Evolutionary conservation across 2,113 vertebrate species (phyloP), one percentile per base, ranked within the genome.

Genomic region (Callospermophilus lateralis): DNA sequence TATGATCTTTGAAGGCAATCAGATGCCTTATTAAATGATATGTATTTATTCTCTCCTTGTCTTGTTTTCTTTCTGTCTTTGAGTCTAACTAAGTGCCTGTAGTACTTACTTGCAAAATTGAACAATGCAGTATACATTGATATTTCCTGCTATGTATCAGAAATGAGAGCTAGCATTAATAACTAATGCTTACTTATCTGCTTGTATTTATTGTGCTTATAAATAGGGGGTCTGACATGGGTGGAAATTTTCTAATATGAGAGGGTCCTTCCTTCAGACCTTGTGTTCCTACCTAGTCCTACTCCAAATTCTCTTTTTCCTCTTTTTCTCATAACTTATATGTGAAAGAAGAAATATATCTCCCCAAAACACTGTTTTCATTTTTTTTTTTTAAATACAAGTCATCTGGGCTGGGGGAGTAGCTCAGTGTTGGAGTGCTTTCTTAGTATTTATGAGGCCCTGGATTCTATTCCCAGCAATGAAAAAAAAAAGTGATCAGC

Each of bases 301-400:
- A 53, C 12, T 90, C 39, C 37, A 80, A 32, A 70, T 51, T 85
- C 17, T 76, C 28, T 9, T 72, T 94, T 90, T 42, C 8, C 34
- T 84, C 48, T 73, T 17, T 45, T 37, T 93, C 8, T 53, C 24
- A 30, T 42, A 17, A 76, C n/a, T 63, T 90, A 53, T 20, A 48
- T n/a, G 51, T 30, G 22, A 24, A 83, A n/a, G 30, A 85, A 92
- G 48, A 92, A 94, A 78, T 53, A 37, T 34, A 17, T 74, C 37
- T 63, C 32, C 13, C 63, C 26, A 6, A 90, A 77, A 84, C 55
- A 48, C 42, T 87, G 53, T 93, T 97, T 95, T 77, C 34, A 78
- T 58, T 80, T 92, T 74, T 51, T 17, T n/a, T n/a, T n/a, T 83
- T 85, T 86, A 22, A 83, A 73, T 70, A 61, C 30, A 63, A 79